Evolutionary conservation across 2,797 vertebrate genomes (phyloP).

Genomic region (Lemur catta): DNA sequence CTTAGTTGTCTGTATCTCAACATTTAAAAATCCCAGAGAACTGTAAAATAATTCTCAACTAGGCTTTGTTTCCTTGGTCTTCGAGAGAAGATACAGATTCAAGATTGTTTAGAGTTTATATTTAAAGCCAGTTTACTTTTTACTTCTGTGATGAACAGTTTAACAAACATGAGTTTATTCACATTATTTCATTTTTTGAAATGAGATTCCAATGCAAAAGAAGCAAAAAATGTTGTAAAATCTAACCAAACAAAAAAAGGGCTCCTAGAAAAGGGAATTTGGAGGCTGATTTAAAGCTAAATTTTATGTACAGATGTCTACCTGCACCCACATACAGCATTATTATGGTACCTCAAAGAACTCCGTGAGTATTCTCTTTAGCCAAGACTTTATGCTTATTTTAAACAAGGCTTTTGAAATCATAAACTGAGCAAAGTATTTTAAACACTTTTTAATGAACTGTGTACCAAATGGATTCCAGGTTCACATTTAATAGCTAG

Average conservation of each 20-base stretch:
- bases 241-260: background rate
- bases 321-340: background rate
- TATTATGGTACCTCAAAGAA: background rate
- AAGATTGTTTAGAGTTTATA: background rate
- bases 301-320: background rate
- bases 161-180: background rate
- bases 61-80: background rate
- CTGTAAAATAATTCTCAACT: background rate
- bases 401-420: background rate
- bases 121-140: constrained; percentile 3
- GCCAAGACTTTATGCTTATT: background rate
- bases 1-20: constrained; percentile 25
- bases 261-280: background rate
- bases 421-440: background rate
- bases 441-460: background rate
- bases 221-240: background rate
- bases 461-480: background rate
- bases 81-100: background rate
- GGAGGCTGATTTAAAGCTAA: background rate
- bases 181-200: constrained; percentile 3
- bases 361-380: background rate
- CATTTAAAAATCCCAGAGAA: constrained; percentile 4
- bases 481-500: background rate
- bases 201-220: background rate
- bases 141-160: background rate